These are phyloP conservation scores for Gymnodraco acuticeps DNA, from an alignment of 2,797 vertebrate species.

Conservation along the genomic window DNA sequence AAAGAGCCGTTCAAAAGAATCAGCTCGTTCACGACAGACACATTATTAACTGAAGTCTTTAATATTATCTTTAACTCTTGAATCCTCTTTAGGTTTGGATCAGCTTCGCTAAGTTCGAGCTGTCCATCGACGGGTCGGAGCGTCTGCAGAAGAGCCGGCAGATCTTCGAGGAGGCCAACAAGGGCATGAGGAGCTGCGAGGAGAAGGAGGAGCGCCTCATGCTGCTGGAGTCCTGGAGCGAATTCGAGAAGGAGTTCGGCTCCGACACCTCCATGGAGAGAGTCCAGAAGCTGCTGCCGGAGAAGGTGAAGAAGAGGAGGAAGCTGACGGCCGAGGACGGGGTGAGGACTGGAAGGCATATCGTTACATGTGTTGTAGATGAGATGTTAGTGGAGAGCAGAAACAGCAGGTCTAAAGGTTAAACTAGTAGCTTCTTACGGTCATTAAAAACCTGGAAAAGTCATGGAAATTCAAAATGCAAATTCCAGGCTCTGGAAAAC, in stretches of 20 bases:
- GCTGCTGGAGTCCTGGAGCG: slow-evolving; percentile 95
- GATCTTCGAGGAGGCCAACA: slow-evolving; percentile 96
- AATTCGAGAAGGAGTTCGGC: slow-evolving; percentile 93
- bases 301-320: slow-evolving; percentile 98
- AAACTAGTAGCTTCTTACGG: too few relatives aligned
- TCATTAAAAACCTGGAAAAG: too few relatives aligned
- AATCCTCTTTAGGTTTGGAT: slow-evolving; percentile 92
- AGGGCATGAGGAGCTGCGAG: slow-evolving; percentile 93
- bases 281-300: slow-evolving; percentile 94
- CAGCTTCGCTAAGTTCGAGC: slow-evolving; percentile 95
- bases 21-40: too few relatives aligned
- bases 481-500: too few relatives aligned
- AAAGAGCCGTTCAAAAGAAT: too few relatives aligned
- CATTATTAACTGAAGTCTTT: too few relatives aligned
- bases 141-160: slow-evolving; percentile 89
- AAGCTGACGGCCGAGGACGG: slow-evolving; percentile 98
- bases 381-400: too few relatives aligned
- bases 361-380: too few relatives aligned
- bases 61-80: too few relatives aligned
- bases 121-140: slow-evolving; percentile 87
- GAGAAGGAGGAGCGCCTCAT: slow-evolving; percentile 98
- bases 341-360: slow-evolving; percentile 81
- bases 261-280: slow-evolving; percentile 83
- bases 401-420: too few relatives aligned
- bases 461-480: too few relatives aligned